Percentiles rank a stretch among this genome's conserved stretches.
These are phyloP conservation scores for Sycophaga agraensis DNA, from an alignment of 1,140 invertebrate genomes.

Conservation along the genomic window DNA sequence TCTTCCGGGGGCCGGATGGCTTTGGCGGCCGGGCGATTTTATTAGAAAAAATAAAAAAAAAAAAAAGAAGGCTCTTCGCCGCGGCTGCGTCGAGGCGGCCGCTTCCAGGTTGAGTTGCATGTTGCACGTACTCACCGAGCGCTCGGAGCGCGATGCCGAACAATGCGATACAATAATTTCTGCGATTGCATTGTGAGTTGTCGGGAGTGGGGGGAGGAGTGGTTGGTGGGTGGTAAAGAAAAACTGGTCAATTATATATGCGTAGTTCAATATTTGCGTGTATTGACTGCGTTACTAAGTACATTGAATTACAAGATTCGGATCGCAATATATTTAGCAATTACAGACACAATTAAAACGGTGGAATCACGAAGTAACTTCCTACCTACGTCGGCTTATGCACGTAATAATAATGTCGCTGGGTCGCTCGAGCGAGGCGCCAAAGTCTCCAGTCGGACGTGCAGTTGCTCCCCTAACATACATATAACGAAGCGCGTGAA, in stretches of 20 bases:
- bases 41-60: too few relatives aligned
- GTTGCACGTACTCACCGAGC: too few relatives aligned
- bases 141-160: too few relatives aligned
- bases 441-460: too few relatives aligned
- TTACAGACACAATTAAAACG: constrained; percentile 49
- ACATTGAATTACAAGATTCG: constrained; percentile 54
- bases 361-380: constrained; percentile 28
- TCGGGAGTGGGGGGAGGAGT: not conserved
- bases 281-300: constrained; percentile 57
- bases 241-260: not conserved
- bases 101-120: too few relatives aligned
- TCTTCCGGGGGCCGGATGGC: too few relatives aligned
- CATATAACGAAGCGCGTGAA: too few relatives aligned
- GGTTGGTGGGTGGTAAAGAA: not conserved
- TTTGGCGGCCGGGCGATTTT: too few relatives aligned
- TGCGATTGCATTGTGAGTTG: not conserved
- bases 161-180: not conserved
- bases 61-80: too few relatives aligned
- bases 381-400: constrained; percentile 15
- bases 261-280: constrained; percentile 51
- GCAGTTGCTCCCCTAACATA: too few relatives aligned
- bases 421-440: too few relatives aligned
- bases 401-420: constrained; percentile 2
- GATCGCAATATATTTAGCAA: constrained; percentile 53
- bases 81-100: too few relatives aligned